These are phyloP conservation scores for Ictalurus punctatus DNA, from an alignment of 2,113 vertebrate genomes.

Conservation along the genomic window DNA sequence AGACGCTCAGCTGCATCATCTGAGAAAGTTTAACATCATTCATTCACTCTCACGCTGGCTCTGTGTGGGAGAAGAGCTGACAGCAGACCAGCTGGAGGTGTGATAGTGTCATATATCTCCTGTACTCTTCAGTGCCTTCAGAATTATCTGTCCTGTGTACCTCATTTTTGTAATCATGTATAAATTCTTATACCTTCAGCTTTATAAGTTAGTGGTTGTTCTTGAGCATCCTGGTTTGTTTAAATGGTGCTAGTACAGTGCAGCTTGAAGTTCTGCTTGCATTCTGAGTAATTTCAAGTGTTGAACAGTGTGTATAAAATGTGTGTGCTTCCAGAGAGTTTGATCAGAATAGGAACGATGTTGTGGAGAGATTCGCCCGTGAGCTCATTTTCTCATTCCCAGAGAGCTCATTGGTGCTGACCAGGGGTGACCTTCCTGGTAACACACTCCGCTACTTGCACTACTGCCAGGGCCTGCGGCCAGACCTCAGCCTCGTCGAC, in stretches of 20 bases:
- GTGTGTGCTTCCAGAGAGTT: constrained; percentile 73
- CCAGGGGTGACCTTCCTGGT: constrained; percentile 92
- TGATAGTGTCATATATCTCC: constrained; percentile 35
- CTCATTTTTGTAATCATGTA: constrained; percentile 9
- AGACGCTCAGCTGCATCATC: constrained; percentile 40
- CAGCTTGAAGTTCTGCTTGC: constrained; percentile 41
- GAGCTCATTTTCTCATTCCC: constrained; percentile 87
- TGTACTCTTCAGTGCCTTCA: constrained; percentile 16
- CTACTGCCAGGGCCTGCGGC: constrained; percentile 85
- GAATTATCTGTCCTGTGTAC: constrained; percentile 3
- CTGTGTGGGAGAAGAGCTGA: constrained; percentile 39
- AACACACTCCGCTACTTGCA: constrained; percentile 92
- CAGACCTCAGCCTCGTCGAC: constrained; percentile 88
- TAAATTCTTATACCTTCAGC: neutral
- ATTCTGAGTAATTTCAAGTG: constrained; percentile 37
- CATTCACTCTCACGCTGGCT: constrained; percentile 14
- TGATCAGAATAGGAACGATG: constrained; percentile 84
- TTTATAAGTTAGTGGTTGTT: constrained; percentile 11
- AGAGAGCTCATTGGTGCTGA: constrained; percentile 80
- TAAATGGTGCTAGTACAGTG: neutral
- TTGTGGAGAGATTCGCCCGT: constrained; percentile 86
- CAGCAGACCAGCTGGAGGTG: constrained; percentile 41
- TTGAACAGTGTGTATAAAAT: constrained; percentile 1
- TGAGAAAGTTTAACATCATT: constrained; percentile 31
- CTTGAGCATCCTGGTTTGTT: neutral